These are phyloP conservation scores for Parasteatoda tepidariorum DNA, from an alignment of 1,140 invertebrate genomes.

Conservation along the genomic window DNA sequence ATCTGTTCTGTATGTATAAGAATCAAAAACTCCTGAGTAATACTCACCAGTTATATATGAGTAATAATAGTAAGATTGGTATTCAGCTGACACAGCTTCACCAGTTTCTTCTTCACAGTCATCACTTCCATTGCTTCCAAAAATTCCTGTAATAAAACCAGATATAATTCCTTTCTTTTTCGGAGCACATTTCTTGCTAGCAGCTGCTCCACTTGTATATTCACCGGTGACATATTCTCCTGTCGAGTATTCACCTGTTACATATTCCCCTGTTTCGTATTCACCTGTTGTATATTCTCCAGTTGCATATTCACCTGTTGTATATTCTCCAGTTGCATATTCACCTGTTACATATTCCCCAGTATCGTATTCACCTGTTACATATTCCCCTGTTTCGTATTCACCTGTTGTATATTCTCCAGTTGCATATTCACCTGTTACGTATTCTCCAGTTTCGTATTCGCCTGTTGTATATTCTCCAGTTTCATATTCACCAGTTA, in stretches of 20 bases:
- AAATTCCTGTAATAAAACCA: too few relatives aligned
- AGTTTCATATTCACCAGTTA: background rate
- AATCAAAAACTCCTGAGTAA: background rate
- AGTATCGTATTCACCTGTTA: background rate
- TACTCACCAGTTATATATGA: background rate
- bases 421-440: background rate
- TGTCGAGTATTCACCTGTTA: background rate
- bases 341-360: background rate
- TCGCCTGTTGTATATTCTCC: background rate
- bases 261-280: slow-evolving; percentile 2
- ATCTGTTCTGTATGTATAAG: background rate
- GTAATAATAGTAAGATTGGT: too few relatives aligned
- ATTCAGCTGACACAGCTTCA: background rate
- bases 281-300: background rate
- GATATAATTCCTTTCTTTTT: too few relatives aligned
- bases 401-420: background rate
- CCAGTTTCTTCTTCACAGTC: background rate
- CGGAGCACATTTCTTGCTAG: background rate
- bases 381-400: background rate
- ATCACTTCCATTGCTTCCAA: background rate
- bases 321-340: slow-evolving; percentile 14
- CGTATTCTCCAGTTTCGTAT: background rate
- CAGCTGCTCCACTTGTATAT: too few relatives aligned
- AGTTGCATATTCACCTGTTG: background rate
- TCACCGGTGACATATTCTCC: too few relatives aligned